phyloP scores from a whole-genome alignment of 2,113 vertebrate genomes.

The Rhabdomys dilectus region DNA sequence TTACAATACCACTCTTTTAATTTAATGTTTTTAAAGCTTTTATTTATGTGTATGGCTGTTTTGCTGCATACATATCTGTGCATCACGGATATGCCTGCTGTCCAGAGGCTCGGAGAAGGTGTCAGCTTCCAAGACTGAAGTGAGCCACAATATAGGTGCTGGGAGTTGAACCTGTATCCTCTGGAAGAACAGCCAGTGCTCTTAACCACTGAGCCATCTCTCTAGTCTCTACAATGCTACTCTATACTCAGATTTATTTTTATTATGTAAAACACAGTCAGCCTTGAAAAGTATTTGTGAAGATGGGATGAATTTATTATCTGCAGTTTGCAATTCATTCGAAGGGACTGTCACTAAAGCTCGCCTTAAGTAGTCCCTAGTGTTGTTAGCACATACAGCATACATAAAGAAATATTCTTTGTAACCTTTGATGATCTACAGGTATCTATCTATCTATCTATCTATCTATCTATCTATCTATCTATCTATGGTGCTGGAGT shows the following conservation, averaged over 20 bases:
- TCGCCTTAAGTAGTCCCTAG: background rate
- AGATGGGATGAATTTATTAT: background rate
- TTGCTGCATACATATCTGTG: background rate
- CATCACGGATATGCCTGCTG: background rate
- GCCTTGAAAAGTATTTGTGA: slow-evolving; percentile 34
- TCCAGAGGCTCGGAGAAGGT: background rate
- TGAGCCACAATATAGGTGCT: background rate
- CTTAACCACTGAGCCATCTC: background rate
- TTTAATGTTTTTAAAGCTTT: background rate
- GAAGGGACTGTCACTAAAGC: background rate
- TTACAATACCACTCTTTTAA: background rate
- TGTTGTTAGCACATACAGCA: background rate
- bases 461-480: no score
- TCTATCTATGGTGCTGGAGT: background rate
- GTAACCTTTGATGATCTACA: background rate
- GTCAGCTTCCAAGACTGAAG: background rate
- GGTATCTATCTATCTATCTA: no score
- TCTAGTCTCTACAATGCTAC: background rate
- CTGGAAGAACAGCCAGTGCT: background rate
- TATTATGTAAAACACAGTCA: slow-evolving; percentile 10
- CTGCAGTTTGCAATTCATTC: background rate
- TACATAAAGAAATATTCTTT: background rate
- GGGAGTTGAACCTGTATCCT: background rate
- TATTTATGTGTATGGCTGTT: background rate
- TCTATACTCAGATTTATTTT: slow-evolving; percentile 12